Evolutionary conservation across 2,797 vertebrate genomes (phyloP).

Genomic region (Tangara arthus): DNA sequence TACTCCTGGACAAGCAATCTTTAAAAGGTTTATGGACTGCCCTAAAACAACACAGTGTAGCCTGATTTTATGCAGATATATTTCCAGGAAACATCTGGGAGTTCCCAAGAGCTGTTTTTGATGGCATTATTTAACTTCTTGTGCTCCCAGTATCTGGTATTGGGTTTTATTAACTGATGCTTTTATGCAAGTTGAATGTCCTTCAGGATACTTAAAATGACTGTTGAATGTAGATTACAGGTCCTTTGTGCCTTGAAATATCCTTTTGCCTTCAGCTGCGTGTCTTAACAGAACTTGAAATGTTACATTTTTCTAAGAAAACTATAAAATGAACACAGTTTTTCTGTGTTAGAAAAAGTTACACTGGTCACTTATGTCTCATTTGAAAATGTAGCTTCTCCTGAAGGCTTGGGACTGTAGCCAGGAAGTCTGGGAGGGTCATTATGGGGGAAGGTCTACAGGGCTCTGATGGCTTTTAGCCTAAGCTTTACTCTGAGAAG

Average conservation of each 20-base stretch:
- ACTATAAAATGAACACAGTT: constrained; percentile 7
- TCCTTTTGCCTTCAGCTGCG: background rate
- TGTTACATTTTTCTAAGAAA: constrained; percentile 34
- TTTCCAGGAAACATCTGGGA: background rate
- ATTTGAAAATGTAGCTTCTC: background rate
- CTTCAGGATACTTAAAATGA: background rate
- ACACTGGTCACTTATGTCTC: background rate
- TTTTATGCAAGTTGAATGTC: background rate
- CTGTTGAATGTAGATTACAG: background rate
- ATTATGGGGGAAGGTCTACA: background rate
- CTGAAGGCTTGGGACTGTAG: background rate
- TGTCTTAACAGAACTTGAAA: constrained; percentile 1
- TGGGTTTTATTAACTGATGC: background rate
- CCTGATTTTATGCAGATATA: background rate
- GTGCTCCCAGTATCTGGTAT: background rate
- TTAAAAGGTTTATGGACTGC: background rate
- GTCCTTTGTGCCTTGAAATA: constrained; percentile 28
- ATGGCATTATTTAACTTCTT: background rate
- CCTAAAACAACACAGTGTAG: background rate
- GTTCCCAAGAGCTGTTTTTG: background rate
- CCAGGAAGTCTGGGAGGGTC: background rate
- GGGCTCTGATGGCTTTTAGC: background rate
- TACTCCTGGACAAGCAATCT: background rate
- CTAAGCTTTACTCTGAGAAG: background rate
- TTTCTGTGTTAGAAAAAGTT: constrained; percentile 30